These are phyloP conservation scores for Drosophila multiciliata DNA, from an alignment of 2,888 invertebrate genomes.

Conservation along the genomic window DNA sequence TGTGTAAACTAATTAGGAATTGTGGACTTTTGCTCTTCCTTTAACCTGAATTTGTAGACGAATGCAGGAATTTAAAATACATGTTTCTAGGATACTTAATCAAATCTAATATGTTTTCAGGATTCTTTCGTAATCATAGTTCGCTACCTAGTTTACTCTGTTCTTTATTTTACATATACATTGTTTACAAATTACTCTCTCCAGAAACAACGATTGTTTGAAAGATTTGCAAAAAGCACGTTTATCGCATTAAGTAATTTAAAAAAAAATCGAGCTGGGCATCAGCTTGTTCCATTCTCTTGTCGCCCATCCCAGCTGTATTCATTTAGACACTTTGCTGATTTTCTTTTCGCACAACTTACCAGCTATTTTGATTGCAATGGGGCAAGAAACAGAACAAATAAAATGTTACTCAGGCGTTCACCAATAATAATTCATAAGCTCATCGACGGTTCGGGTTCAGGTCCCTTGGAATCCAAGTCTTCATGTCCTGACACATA, in stretches of 20 bases:
- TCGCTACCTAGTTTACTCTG: neutral
- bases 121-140: neutral
- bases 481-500: conserved; percentile 43
- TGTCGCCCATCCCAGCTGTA: neutral
- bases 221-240: too few species aligned
- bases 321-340: conserved; percentile 35
- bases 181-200: neutral
- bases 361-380: conserved; percentile 13
- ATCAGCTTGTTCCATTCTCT: neutral
- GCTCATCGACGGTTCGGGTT: neutral
- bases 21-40: neutral
- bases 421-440: conserved; percentile 5
- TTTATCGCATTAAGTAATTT: conserved; percentile 10
- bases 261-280: conserved; percentile 1
- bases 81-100: neutral
- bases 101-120: neutral
- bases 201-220: neutral
- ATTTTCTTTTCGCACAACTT: conserved; percentile 16
- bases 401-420: conserved; percentile 29
- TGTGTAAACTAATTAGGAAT: neutral
- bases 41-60: neutral
- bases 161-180: neutral
- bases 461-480: conserved; percentile 11
- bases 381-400: conserved; percentile 47
- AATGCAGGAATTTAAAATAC: neutral